Percentiles rank a stretch among this genome's conserved stretches.
Evolutionary conservation across 1,140 invertebrate species (phyloP).

Genomic region (Drosophila nannoptera): DNA sequence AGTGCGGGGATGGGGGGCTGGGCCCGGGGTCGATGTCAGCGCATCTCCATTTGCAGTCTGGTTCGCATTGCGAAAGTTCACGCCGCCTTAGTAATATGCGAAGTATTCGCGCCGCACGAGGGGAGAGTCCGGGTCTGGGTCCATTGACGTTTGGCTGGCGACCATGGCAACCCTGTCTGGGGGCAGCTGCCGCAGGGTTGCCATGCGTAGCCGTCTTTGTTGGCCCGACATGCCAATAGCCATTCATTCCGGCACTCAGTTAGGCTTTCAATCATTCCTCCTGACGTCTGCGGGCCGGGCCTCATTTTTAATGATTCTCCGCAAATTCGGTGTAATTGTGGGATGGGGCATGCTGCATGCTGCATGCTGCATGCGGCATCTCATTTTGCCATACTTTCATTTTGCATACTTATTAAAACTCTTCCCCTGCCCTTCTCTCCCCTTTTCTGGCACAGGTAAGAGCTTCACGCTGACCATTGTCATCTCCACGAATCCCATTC

Average conservation of each 20-base stretch:
- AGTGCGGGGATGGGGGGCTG: not conserved
- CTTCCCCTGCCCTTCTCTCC: constrained; percentile 1
- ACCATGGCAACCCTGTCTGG: constrained; percentile 28
- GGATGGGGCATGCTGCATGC: no score
- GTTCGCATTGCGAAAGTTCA: constrained; percentile 11
- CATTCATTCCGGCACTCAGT: constrained; percentile 1
- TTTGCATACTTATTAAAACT: constrained; percentile 4
- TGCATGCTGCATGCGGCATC: no score
- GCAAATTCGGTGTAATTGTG: constrained; percentile 4
- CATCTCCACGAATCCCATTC: constrained; percentile 93
- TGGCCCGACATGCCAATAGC: not conserved
- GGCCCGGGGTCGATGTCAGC: constrained; percentile 12
- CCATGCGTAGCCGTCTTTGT: constrained; percentile 6
- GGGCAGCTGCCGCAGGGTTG: constrained; percentile 11
- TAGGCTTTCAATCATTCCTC: constrained; percentile 1
- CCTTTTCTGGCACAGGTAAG: constrained; percentile 91
- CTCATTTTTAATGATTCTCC: constrained; percentile 13
- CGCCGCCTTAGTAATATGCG: constrained; percentile 40
- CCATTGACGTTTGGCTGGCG: constrained; percentile 29
- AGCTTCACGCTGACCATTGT: constrained; percentile 98
- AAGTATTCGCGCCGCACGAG: constrained; percentile 13
- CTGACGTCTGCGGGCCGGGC: constrained; percentile 8
- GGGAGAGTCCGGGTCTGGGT: not conserved
- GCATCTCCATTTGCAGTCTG: not conserved
- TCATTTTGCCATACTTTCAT: no score